Conservation (phyloP, 2,113 vertebrate genomes). For the Nycticryphes semicollaris region DNA sequence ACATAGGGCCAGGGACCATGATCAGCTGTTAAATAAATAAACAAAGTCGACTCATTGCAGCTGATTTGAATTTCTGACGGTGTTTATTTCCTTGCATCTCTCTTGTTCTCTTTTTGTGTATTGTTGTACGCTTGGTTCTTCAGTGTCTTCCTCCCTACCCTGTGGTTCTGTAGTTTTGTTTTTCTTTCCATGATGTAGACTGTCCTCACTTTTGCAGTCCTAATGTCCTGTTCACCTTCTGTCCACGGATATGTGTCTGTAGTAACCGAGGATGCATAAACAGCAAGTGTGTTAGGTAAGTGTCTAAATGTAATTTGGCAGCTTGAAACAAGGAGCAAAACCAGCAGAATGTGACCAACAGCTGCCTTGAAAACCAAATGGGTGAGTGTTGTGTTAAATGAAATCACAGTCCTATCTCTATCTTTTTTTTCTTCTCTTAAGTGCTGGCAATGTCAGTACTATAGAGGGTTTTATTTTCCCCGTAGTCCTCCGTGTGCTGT, state of each 20-base stretch:
- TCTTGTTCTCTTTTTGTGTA: background rate
- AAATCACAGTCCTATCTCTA: background rate
- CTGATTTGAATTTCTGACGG: background rate
- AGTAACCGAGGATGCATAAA: background rate
- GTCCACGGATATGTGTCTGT: background rate
- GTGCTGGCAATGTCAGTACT: background rate
- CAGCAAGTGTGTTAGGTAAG: background rate
- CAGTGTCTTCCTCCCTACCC: background rate
- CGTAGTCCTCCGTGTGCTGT: background rate
- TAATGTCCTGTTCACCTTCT: background rate
- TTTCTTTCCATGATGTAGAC: background rate
- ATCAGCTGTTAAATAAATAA: background rate
- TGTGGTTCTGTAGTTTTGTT: background rate
- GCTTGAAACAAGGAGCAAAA: conserved; percentile 1
- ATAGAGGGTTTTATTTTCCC: background rate
- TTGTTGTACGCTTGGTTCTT: background rate
- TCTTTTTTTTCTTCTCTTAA: background rate
- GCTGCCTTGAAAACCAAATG: conserved; percentile 2
- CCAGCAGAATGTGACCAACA: background rate
- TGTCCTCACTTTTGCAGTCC: background rate
- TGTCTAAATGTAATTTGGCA: background rate
- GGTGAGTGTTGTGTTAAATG: background rate
- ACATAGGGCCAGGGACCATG: background rate
- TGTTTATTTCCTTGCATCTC: background rate
- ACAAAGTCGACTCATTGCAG: background rate